Conservation (phyloP, 1,140 invertebrate genomes). For the Choristoneura fumiferana region DNA sequence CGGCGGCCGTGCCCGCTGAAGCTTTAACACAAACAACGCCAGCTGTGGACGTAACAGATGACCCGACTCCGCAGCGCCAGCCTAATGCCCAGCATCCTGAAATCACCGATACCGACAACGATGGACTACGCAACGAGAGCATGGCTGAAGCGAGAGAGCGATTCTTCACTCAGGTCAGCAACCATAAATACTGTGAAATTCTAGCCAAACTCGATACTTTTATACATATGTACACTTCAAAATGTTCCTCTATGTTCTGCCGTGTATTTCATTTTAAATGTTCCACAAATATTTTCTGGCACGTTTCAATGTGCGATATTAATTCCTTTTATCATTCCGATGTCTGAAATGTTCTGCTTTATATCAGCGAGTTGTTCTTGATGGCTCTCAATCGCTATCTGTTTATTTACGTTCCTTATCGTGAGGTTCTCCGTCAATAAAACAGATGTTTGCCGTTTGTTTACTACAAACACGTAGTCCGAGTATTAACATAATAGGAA, state of each 20-base stretch:
- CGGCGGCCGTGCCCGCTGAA: conserved; percentile 25
- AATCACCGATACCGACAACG: conserved; percentile 35
- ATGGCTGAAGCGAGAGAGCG: conserved; percentile 64
- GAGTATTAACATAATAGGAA: background rate
- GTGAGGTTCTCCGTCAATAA: conserved; percentile 44
- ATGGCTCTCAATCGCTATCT: conserved; percentile 41
- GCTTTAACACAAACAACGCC: conserved; percentile 35
- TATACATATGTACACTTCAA: background rate
- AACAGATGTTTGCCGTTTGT: conserved; percentile 42
- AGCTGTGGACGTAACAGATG: conserved; percentile 25
- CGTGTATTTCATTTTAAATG: conserved; percentile 6
- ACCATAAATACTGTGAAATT: background rate
- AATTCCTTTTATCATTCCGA: conserved; percentile 65
- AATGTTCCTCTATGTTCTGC: background rate
- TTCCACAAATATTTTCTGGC: conserved; percentile 12
- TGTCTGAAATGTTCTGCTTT: conserved; percentile 47
- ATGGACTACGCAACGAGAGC: conserved; percentile 50
- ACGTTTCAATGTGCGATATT: background rate
- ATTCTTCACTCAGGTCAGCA: conserved; percentile 67
- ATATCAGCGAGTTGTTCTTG: conserved; percentile 49
- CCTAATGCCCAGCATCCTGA: conserved; percentile 29
- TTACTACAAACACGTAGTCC: conserved; percentile 28
- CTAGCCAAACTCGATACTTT: background rate
- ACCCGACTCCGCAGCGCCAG: conserved; percentile 24
- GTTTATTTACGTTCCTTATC: conserved; percentile 45